These are phyloP conservation scores for Eutrigla gurnardus DNA, from an alignment of 2,797 vertebrate genomes.

Conservation along the genomic window DNA sequence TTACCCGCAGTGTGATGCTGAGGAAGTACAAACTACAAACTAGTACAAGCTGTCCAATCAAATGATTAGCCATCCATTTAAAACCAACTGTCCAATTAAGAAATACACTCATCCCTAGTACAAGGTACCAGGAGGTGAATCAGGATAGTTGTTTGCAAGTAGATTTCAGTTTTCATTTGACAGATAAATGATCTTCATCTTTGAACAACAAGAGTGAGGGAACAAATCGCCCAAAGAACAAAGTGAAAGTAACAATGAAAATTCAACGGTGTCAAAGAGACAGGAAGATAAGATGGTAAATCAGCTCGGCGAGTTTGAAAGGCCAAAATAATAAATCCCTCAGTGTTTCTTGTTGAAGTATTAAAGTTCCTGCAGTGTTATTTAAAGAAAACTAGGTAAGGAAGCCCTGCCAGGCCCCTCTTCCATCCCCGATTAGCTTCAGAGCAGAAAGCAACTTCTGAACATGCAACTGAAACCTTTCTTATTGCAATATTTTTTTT, in stretches of 20 bases:
- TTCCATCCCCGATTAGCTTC: conserved; percentile 16
- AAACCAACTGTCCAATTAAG: not conserved
- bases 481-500: not conserved
- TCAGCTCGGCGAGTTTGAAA: conserved; percentile 7
- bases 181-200: not conserved
- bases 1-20: not conserved
- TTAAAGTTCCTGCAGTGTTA: conserved; percentile 27
- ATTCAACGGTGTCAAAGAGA: conserved; percentile 2
- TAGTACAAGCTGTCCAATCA: not conserved
- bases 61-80: not conserved
- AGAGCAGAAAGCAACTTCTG: not conserved
- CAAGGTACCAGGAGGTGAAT: not conserved
- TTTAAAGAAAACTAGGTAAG: not conserved
- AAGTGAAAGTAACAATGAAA: not conserved
- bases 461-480: not conserved
- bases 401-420: conserved; percentile 31
- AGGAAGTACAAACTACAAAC: not conserved
- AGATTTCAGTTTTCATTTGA: not conserved
- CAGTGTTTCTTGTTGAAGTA: conserved; percentile 1
- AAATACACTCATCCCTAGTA: not conserved
- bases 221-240: conserved; percentile 45
- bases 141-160: conserved; percentile 8
- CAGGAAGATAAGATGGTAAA: not conserved
- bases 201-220: conserved; percentile 23
- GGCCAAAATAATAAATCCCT: conserved; percentile 1